Base-by-base conservation (phyloP, 1,140 invertebrate species). In the Hylaeus volcanicus region DNA sequence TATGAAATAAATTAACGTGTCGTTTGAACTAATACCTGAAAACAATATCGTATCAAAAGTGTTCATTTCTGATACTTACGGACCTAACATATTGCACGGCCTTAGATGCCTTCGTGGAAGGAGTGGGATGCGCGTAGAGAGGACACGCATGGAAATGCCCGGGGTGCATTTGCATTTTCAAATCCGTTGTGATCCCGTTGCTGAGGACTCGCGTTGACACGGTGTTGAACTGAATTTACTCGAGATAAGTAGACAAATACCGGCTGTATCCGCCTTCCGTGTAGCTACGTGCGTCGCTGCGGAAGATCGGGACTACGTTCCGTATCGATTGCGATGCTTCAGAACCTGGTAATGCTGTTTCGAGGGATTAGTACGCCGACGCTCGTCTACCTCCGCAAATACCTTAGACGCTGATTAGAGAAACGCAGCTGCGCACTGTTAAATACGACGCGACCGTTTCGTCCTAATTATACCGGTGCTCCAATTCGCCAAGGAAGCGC, bases 161-260 rank as follows among this genome's bases (percentile, higher is more conserved):
- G 14, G 53, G 56, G 11, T 73, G 71, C 85, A 88, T 88, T 89
- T 89, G 86, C 88, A 88, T 88, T 83, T 82, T 78, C 56, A 86
- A 89, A 88, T 89, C 84, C 84, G 82, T 83, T 84, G 81, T 86
- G 85, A 87, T 86, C 79, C 86, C 51, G 45, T 12, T 63, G 61
- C 39, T 51, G 53, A 79, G 85, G 69, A 84, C 76, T 65, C 56
- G 74, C 81, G 85, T 86, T 87, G 81, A 87, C 85, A 86, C 77
- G 74, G 56, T 74, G 84, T 83, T 83, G 79, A 51, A 86, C 79
- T 71, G 85, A 87, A 83, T 87, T 87, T 86, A 77, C 85, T 74
- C 77, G 73, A 86, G 85, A 86, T 87, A 87, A 87, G 85, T 83
- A 83, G 82, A 87, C 85, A 87, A 87, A 87, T 87, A 87, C 84